These are phyloP conservation scores for Nothobranchius furzeri DNA, from an alignment of 2,113 vertebrate genomes.

Conservation along the genomic window DNA sequence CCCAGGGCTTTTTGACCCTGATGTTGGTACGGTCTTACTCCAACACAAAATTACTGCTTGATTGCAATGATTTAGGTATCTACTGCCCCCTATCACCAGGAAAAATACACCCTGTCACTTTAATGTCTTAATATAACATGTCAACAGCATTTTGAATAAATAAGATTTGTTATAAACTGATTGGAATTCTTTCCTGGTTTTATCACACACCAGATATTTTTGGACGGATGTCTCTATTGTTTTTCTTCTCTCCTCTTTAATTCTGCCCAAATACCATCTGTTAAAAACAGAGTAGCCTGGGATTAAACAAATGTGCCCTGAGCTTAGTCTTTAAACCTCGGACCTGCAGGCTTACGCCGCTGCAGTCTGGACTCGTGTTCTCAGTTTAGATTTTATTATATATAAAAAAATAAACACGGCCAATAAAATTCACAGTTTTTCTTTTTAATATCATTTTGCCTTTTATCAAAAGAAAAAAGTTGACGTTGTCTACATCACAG, in stretches of 20 bases:
- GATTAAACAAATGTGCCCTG: slow-evolving; percentile 63
- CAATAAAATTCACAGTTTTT: slow-evolving; percentile 39
- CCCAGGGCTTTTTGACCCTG: no score
- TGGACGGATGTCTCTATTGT: background rate
- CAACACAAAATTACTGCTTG: no score
- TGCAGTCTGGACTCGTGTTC: slow-evolving; percentile 44
- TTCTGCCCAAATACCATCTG: slow-evolving; percentile 62
- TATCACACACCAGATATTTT: no score
- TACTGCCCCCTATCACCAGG: no score
- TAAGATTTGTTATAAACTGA: no score
- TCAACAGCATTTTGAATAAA: no score
- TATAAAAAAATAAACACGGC: background rate
- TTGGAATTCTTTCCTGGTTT: no score
- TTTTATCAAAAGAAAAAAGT: slow-evolving; percentile 75
- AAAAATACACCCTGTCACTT: no score
- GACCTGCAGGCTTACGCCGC: slow-evolving; percentile 31
- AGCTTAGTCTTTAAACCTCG: slow-evolving; percentile 59
- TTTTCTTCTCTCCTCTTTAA: slow-evolving; percentile 30
- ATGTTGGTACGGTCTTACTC: no score
- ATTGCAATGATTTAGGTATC: no score
- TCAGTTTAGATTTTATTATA: background rate
- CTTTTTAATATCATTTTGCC: slow-evolving; percentile 59
- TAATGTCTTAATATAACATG: no score
- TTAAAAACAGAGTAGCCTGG: slow-evolving; percentile 31
- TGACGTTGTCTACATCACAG: slow-evolving; percentile 84